Conservation (phyloP, 1,140 invertebrate species). For the Cephus cinctus region DNA sequence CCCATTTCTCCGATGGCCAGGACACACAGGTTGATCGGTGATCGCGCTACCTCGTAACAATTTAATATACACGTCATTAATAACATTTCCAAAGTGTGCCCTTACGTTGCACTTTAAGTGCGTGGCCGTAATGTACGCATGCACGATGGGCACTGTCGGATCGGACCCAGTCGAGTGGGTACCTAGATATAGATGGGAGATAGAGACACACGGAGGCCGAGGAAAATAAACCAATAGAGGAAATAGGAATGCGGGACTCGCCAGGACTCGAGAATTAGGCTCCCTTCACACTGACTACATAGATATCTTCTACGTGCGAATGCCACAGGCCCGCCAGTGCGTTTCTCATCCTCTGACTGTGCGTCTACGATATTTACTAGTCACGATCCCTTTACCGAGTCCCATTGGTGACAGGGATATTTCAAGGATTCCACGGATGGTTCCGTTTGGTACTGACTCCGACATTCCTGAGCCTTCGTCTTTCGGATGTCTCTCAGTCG, state of each 20-base stretch:
- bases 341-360: too few relatives aligned
- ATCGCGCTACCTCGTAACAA: too few relatives aligned
- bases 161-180: conserved; percentile 5
- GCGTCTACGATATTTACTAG: too few relatives aligned
- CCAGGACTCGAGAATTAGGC: conserved; percentile 7
- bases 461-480: conserved; percentile 9
- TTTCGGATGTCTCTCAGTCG: conserved; percentile 18
- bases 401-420: too few relatives aligned
- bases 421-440: too few relatives aligned
- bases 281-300: conserved; percentile 1
- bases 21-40: too few relatives aligned
- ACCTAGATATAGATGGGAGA: conserved; percentile 29
- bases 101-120: conserved; percentile 17
- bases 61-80: too few relatives aligned
- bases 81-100: conserved; percentile 9
- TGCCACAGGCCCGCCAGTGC: too few relatives aligned
- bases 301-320: too few relatives aligned
- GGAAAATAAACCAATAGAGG: conserved; percentile 26
- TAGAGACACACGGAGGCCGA: conserved; percentile 22
- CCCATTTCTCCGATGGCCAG: too few relatives aligned
- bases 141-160: conserved; percentile 10
- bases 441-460: too few relatives aligned
- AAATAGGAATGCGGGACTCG: conserved; percentile 26
- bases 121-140: conserved; percentile 16
- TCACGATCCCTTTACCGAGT: too few relatives aligned